Conservation (phyloP, 2,113 vertebrate species). For the Vombatus ursinus region DNA sequence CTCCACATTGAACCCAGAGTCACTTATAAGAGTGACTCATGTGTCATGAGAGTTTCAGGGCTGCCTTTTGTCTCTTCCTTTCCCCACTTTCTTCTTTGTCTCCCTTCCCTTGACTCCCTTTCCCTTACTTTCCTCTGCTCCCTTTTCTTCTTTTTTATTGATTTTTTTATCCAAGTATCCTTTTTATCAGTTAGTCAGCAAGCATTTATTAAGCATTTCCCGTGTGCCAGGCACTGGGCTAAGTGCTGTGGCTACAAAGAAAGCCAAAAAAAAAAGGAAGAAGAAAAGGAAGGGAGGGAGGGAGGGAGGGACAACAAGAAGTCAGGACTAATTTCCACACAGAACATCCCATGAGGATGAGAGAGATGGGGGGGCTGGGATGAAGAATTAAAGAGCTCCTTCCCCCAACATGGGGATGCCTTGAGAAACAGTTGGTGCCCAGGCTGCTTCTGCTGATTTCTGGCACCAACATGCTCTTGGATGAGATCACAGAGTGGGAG, state of each 20-base stretch:
- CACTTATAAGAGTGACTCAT: neutral
- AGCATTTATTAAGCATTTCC: neutral
- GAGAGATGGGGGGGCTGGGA: neutral
- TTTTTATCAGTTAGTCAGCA: neutral
- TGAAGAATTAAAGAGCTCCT: neutral
- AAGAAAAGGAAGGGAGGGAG: too few species aligned
- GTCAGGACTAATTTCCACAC: neutral
- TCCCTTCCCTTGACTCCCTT: neutral
- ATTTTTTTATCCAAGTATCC: neutral
- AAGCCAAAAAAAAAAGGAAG: neutral
- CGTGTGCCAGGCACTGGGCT: neutral
- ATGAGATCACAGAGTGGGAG: neutral
- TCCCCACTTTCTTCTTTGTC: neutral
- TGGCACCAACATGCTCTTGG: neutral
- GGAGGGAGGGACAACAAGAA: neutral
- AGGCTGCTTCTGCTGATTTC: neutral
- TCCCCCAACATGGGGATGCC: neutral
- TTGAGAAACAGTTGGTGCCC: neutral
- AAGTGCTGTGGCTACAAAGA: neutral
- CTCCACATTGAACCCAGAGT: neutral
- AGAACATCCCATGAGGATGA: neutral
- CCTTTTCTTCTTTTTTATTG: neutral
- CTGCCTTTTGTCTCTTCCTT: neutral
- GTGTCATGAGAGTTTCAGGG: neutral
- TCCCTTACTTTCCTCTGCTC: neutral